Conservation (phyloP, 1,140 invertebrate species). For the Episyrphus balteatus region DNA sequence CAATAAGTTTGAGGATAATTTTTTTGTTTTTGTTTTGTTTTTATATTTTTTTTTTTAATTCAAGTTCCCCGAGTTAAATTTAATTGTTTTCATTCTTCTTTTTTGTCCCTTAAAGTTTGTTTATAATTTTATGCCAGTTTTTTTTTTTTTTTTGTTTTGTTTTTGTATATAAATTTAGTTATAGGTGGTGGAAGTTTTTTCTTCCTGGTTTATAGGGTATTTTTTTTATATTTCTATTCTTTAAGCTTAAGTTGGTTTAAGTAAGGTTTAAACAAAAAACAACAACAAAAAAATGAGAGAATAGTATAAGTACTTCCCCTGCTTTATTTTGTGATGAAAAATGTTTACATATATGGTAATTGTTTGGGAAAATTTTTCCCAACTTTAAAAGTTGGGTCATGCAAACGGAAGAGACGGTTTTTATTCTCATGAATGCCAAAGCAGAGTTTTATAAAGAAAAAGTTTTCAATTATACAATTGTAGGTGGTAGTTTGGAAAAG, state of each 20-base stretch:
- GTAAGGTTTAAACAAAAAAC: slow-evolving; percentile 10
- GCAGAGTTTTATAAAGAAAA: too few relatives aligned
- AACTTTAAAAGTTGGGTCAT: too few relatives aligned
- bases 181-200: slow-evolving; percentile 11
- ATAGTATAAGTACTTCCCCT: slow-evolving; percentile 4
- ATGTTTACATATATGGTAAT: too few relatives aligned
- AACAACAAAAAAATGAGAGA: slow-evolving; percentile 11
- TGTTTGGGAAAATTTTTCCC: too few relatives aligned
- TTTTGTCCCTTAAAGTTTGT: slow-evolving; percentile 10
- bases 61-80: slow-evolving; percentile 1
- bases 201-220: slow-evolving; percentile 1
- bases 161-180: slow-evolving; percentile 18
- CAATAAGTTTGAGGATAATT: slow-evolving; percentile 4
- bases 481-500: too few relatives aligned
- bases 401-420: too few relatives aligned
- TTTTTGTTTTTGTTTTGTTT: too few relatives aligned
- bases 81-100: slow-evolving; percentile 18
- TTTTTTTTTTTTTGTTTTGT: slow-evolving; percentile 9
- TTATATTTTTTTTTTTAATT: too few relatives aligned
- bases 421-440: too few relatives aligned
- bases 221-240: slow-evolving; percentile 4
- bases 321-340: too few relatives aligned
- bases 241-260: slow-evolving; percentile 11
- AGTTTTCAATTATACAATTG: too few relatives aligned
- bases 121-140: slow-evolving; percentile 15